phyloP scores from a whole-genome alignment of 2,113 vertebrate genomes.

The Misgurnus anguillicaudatus region DNA sequence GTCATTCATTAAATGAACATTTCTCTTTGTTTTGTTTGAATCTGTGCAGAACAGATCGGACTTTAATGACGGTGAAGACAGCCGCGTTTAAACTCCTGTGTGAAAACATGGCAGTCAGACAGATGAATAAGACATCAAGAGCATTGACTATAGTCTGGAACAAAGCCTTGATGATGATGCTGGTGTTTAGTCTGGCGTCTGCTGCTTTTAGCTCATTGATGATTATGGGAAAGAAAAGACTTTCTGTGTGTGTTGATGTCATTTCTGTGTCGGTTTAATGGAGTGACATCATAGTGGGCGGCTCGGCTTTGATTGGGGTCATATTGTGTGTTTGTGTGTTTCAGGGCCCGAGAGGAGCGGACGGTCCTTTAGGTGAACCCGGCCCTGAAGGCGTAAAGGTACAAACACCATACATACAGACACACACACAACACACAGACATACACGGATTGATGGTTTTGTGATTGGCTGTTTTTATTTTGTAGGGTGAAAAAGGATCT shows the following conservation, averaged over 20 bases:
- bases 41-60: background rate
- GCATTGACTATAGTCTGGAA: too few species aligned
- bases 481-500: slow-evolving; percentile 87
- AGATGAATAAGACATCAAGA: too few species aligned
- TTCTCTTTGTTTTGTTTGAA: background rate
- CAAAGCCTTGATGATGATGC: background rate
- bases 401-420: background rate
- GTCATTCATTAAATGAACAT: background rate
- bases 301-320: too few species aligned
- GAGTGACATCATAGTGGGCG: background rate
- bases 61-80: slow-evolving; percentile 9
- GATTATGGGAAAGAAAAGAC: background rate
- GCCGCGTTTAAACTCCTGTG: background rate
- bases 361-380: slow-evolving; percentile 85
- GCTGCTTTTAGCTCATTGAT: background rate
- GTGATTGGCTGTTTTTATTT: slow-evolving; percentile 54
- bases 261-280: background rate
- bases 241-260: background rate
- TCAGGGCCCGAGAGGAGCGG: slow-evolving; percentile 88
- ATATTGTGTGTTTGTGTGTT: slow-evolving; percentile 2
- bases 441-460: background rate
- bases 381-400: slow-evolving; percentile 89
- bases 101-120: slow-evolving; percentile 22
- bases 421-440: background rate
- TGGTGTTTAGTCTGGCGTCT: slow-evolving; percentile 20